A percentile compares a stretch with the other conserved stretches of the same genome.
phyloP scores from a whole-genome alignment of 2,797 vertebrate genomes.

The Propithecus perrieri region DNA sequence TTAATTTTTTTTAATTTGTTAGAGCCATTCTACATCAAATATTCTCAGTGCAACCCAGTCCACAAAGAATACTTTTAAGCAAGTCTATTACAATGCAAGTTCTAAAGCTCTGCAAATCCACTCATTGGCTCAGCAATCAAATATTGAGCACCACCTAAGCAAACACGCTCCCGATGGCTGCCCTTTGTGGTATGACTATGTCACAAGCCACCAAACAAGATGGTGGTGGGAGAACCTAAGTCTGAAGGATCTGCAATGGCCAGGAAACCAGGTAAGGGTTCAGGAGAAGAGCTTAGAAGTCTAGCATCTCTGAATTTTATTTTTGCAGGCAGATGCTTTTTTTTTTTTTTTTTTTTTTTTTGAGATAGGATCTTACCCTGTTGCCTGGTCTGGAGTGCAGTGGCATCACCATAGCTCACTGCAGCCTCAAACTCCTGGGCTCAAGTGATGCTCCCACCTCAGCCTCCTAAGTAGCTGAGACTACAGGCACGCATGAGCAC shows the following conservation, averaged over 20 bases:
- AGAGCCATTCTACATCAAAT: not conserved
- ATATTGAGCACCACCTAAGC: not conserved
- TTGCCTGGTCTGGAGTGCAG: not conserved
- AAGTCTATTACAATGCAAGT: not conserved
- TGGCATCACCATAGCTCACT: not conserved
- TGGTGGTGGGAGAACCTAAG: not conserved
- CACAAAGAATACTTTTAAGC: not conserved
- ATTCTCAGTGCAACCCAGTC: not conserved
- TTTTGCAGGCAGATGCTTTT: not conserved
- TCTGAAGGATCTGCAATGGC: not conserved
- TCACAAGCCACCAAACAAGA: not conserved
- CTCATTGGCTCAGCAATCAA: not conserved
- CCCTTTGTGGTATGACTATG: not conserved
- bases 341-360: not conserved
- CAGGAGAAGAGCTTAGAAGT: not conserved
- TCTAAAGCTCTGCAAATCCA: not conserved
- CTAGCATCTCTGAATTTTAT: not conserved
- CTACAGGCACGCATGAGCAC: too few species aligned
- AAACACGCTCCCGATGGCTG: accelerated
- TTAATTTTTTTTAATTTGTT: not conserved
- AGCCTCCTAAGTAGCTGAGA: not conserved
- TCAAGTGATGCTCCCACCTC: not conserved
- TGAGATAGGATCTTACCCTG: not conserved
- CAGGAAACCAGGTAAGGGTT: not conserved
- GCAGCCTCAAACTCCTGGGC: not conserved